Conservation (phyloP, 2,113 vertebrate genomes). For the Petaurus breviceps region DNA sequence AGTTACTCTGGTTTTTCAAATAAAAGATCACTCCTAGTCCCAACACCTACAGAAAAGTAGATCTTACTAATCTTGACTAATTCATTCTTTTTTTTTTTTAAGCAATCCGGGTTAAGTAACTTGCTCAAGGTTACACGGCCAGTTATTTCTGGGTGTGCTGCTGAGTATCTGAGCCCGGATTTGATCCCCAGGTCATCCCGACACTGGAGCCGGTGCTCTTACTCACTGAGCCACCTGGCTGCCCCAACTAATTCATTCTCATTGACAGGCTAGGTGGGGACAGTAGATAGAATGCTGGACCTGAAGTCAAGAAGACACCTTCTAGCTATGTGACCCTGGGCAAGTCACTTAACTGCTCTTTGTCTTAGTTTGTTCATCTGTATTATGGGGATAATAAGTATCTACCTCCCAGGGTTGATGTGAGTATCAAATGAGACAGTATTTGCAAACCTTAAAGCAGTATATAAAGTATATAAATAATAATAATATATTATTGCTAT, state of each 20-base stretch:
- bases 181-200: too few relatives aligned
- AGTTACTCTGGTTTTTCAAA: not conserved
- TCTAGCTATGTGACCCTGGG: not conserved
- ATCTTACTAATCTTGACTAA: not conserved
- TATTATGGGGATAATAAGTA: not conserved
- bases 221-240: too few relatives aligned
- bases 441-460: not conserved
- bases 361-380: not conserved
- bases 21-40: not conserved
- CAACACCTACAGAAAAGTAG: not conserved
- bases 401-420: not conserved
- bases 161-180: too few relatives aligned
- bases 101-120: too few relatives aligned
- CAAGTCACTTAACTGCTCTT: not conserved
- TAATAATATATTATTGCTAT: not conserved
- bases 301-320: not conserved
- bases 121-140: too few relatives aligned
- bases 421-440: not conserved
- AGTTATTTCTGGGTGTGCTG: too few relatives aligned
- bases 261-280: not conserved
- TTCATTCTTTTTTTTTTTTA: too few relatives aligned
- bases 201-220: too few relatives aligned
- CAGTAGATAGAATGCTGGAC: not conserved
- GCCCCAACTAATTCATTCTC: not conserved
- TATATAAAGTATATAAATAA: too few relatives aligned